Evolutionary conservation across 2,113 vertebrate species (phyloP).

Genomic region (Elephas maximus): DNA sequence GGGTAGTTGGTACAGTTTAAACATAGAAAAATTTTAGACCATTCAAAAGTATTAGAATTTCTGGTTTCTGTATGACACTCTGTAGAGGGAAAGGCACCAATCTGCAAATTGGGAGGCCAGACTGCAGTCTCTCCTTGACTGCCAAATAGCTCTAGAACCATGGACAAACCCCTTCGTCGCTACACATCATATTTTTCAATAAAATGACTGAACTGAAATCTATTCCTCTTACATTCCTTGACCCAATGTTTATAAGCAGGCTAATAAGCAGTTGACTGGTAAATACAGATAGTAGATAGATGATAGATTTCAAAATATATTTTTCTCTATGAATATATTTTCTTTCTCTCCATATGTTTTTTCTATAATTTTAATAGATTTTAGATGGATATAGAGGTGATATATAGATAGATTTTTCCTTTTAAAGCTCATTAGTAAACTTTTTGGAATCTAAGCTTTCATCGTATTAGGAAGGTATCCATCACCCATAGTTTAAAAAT

Average conservation of each 20-base stretch:
- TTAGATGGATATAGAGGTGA: neutral
- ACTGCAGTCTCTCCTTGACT: neutral
- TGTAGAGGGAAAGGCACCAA: neutral
- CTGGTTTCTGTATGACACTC: neutral
- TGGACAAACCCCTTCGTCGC: neutral
- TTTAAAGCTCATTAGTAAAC: neutral
- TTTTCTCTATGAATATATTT: no score
- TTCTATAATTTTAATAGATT: neutral
- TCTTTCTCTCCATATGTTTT: neutral
- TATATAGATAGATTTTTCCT: neutral
- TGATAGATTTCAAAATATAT: no score
- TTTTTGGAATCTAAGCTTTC: neutral
- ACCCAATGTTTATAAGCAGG: neutral
- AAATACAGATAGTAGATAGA: neutral
- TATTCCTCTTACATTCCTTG: neutral
- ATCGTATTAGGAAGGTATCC: neutral
- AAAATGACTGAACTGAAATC: conserved; percentile 28
- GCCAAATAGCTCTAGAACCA: neutral
- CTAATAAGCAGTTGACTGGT: neutral
- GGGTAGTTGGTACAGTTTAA: neutral
- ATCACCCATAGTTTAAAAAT: neutral
- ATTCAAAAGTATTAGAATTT: neutral
- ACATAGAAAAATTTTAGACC: neutral
- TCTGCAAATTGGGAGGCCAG: neutral
- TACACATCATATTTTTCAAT: neutral